Percentiles rank a stretch among this genome's conserved stretches.
phyloP scores from a whole-genome alignment of 2,797 vertebrate genomes.

The Phataginus tricuspis region DNA sequence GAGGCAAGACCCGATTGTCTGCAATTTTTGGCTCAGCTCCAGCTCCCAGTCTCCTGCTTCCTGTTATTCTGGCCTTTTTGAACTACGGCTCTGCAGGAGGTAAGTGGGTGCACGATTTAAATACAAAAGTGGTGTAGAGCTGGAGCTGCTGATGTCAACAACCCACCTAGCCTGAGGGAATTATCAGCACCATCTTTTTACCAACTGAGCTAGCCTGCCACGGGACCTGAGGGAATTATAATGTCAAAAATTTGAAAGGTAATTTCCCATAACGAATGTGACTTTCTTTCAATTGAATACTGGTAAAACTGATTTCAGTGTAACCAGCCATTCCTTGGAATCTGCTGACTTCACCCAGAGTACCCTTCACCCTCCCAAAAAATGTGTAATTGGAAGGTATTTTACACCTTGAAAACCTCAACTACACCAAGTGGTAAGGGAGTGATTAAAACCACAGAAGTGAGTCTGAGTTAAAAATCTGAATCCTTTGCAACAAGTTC shows the following conservation, averaged over 20 bases:
- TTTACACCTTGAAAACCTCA: slow-evolving; percentile 17
- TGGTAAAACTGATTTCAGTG: background rate
- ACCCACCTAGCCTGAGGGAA: background rate
- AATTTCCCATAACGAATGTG: background rate
- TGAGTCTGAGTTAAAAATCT: background rate
- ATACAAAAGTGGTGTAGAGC: background rate
- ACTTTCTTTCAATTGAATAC: background rate
- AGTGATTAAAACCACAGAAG: background rate
- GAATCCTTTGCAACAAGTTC: background rate
- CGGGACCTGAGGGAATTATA: background rate
- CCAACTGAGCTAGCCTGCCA: no score
- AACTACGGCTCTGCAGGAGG: background rate
- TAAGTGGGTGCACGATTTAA: background rate
- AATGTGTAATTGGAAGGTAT: background rate
- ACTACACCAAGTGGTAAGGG: background rate
- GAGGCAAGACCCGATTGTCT: background rate
- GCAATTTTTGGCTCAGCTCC: background rate
- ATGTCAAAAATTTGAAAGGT: background rate
- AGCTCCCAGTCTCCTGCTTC: background rate
- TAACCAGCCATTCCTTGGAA: background rate
- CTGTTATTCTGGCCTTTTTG: background rate
- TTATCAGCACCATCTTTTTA: no score
- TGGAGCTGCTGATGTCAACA: background rate
- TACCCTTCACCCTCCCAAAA: background rate
- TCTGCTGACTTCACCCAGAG: background rate